Evolutionary conservation across 2,888 invertebrate genomes (phyloP).

Genomic region (Leptothorax acervorum): DNA sequence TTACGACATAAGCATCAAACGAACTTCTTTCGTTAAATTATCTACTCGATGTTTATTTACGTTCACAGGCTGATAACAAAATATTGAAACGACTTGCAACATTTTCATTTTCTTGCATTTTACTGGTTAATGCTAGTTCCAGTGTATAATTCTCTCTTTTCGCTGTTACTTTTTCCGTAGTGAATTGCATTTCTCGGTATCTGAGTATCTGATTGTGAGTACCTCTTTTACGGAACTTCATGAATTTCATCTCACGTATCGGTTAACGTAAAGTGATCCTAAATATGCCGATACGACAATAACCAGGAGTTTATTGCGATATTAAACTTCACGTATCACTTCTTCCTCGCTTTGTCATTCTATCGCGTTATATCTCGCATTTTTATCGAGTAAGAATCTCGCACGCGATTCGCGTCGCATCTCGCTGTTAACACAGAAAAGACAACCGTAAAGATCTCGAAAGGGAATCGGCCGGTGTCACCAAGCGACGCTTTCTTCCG

Average conservation of each 20-base stretch:
- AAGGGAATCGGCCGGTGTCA: no score
- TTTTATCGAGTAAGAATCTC: not conserved
- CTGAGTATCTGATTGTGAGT: no score
- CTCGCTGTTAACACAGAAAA: not conserved
- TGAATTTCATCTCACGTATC: not conserved
- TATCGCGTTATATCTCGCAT: not conserved
- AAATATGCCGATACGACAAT: not conserved
- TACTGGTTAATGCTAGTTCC: not conserved
- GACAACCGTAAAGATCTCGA: not conserved
- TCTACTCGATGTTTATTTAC: not conserved
- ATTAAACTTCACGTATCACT: conserved; percentile 21
- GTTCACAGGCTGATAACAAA: not conserved
- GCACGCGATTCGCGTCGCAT: not conserved
- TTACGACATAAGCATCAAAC: not conserved
- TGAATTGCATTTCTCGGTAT: not conserved
- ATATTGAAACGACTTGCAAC: not conserved
- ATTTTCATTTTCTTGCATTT: not conserved
- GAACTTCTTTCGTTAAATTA: not conserved
- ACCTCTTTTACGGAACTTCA: not conserved
- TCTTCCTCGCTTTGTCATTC: not conserved
- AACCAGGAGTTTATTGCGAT: conserved; percentile 25
- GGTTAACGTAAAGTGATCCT: not conserved
- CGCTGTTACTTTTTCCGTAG: not conserved
- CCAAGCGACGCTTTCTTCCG: not conserved
- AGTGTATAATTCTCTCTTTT: not conserved